A percentile compares a stretch with the other conserved stretches of the same genome.
phyloP scores from a whole-genome alignment of 2,888 invertebrate species.

The Athalia circularis region DNA sequence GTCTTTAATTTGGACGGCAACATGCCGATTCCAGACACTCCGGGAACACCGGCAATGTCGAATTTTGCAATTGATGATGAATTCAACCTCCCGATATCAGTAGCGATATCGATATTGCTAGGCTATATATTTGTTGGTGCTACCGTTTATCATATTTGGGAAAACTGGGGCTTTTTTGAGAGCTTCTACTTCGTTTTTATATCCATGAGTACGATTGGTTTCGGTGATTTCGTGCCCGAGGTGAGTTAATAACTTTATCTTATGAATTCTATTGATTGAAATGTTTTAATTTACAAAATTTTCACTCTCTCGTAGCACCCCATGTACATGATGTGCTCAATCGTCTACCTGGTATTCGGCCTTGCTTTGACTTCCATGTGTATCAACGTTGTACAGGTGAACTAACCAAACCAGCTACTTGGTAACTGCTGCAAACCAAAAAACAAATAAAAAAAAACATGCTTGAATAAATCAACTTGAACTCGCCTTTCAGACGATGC shows the following conservation, averaged over 20 bases:
- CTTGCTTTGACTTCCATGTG: slow-evolving; percentile 97
- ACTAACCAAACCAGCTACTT: slow-evolving; percentile 59
- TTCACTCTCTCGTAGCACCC: slow-evolving; percentile 80
- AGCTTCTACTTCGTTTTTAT: slow-evolving; percentile 98
- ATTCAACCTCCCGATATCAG: slow-evolving; percentile 94
- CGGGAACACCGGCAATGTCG: slow-evolving; percentile 86
- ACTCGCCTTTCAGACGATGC: slow-evolving; percentile 72
- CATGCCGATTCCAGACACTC: slow-evolving; percentile 78
- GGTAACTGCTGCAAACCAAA: not conserved
- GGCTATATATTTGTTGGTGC: slow-evolving; percentile 93
- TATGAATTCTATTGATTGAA: not conserved
- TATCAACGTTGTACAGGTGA: slow-evolving; percentile 95
- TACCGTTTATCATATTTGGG: slow-evolving; percentile 84
- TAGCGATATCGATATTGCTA: slow-evolving; percentile 89
- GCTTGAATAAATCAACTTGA: not conserved
- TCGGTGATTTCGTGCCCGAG: slow-evolving; percentile 93
- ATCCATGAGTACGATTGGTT: slow-evolving; percentile 98
- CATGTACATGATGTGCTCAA: slow-evolving; percentile 91
- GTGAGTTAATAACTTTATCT: slow-evolving; percentile 61
- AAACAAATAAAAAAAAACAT: not conserved
- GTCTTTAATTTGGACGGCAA: slow-evolving; percentile 71
- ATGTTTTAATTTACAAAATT: slow-evolving; percentile 11
- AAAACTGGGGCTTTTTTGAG: slow-evolving; percentile 93
- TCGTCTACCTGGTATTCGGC: slow-evolving; percentile 95
- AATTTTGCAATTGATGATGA: slow-evolving; percentile 91